Conservation (phyloP, 2,797 vertebrate species). For the Rhincodon typus region DNA sequence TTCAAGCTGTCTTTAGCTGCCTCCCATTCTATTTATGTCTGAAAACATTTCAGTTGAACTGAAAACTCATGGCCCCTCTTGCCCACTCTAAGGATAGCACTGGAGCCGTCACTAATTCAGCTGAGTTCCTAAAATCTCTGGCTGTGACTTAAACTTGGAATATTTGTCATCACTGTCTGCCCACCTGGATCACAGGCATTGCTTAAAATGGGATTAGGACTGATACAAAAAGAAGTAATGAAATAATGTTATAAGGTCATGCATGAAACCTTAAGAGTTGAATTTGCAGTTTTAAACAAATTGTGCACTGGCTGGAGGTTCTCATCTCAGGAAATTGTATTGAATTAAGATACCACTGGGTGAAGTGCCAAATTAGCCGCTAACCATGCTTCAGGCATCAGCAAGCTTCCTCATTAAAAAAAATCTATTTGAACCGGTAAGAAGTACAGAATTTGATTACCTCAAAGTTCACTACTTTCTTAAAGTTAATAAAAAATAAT, state of each 20-base stretch:
- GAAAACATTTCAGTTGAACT: background rate
- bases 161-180: background rate
- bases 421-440: background rate
- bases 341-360: background rate
- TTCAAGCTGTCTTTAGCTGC: background rate
- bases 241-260: background rate
- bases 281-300: background rate
- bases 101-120: background rate
- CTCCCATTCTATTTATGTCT: background rate
- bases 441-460: background rate
- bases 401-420: background rate
- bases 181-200: background rate
- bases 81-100: background rate
- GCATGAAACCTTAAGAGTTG: background rate
- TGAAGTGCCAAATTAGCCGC: background rate
- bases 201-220: background rate
- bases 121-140: background rate
- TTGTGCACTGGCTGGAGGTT: background rate
- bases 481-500: background rate
- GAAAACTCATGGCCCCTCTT: background rate
- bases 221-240: background rate
- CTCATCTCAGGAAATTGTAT: background rate
- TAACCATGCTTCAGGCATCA: background rate
- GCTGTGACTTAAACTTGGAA: background rate
- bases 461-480: background rate